phyloP scores from a whole-genome alignment of 2,888 invertebrate genomes.

The Mythimna loreyi region DNA sequence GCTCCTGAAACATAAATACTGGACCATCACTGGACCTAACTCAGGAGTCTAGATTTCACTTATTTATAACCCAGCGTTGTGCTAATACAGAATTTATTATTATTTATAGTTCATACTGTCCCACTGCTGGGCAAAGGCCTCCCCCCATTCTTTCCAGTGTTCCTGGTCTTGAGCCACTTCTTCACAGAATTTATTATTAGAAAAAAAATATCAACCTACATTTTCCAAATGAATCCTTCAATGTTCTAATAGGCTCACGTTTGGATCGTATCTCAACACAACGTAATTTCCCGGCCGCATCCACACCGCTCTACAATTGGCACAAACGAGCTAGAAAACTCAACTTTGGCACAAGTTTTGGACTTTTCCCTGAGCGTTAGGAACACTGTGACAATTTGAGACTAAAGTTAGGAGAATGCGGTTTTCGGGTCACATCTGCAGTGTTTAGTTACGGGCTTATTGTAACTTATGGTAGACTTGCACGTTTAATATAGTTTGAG shows the following conservation, averaged over 20 bases:
- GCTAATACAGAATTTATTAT: no score
- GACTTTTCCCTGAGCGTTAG: slow-evolving; percentile 64
- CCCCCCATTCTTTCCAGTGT: no score
- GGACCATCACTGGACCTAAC: no score
- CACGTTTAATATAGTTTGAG: slow-evolving; percentile 35
- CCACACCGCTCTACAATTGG: slow-evolving; percentile 73
- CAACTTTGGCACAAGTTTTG: slow-evolving; percentile 72
- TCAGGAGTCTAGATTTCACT: no score
- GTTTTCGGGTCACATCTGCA: slow-evolving; percentile 65
- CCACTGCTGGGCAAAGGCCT: no score
- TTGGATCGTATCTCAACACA: slow-evolving; percentile 64
- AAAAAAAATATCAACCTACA: slow-evolving; percentile 12
- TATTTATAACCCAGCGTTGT: no score
- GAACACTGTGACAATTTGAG: slow-evolving; percentile 69
- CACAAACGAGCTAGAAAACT: slow-evolving; percentile 75
- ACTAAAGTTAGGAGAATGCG: slow-evolving; percentile 70
- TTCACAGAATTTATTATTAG: no score
- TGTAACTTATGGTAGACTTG: slow-evolving; percentile 54
- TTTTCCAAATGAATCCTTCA: slow-evolving; percentile 37
- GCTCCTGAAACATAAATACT: no score
- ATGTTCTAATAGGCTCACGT: slow-evolving; percentile 58
- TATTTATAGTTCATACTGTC: no score
- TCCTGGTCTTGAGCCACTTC: no score
- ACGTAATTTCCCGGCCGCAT: slow-evolving; percentile 71
- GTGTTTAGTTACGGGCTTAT: slow-evolving; percentile 59